phyloP scores from a whole-genome alignment of 2,888 invertebrate genomes.

The Theodoxus fluviatilis region DNA sequence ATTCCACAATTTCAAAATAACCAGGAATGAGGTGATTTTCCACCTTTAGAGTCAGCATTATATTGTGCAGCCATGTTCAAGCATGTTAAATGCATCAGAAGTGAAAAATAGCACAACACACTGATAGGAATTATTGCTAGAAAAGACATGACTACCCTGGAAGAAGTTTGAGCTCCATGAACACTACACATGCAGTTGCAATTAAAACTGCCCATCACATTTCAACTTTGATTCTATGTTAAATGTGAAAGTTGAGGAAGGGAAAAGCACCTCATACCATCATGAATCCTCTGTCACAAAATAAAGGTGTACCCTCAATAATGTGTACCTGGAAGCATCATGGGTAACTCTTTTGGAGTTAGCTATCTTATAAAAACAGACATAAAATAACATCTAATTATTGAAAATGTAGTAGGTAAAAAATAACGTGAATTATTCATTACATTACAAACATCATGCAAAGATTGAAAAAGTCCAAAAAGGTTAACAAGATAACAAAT shows the following conservation, averaged over 20 bases:
- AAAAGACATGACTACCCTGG: too few species aligned
- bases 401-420: conserved; percentile 28
- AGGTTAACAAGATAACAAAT: conserved; percentile 29
- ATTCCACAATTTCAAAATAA: too few species aligned
- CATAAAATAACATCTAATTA: conserved; percentile 27
- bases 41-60: too few species aligned
- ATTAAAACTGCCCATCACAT: too few species aligned
- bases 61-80: too few species aligned
- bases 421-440: conserved; percentile 27
- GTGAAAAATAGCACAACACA: too few species aligned
- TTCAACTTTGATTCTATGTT: too few species aligned
- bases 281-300: conserved; percentile 28
- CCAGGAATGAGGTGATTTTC: too few species aligned
- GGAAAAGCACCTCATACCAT: conserved; percentile 20
- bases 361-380: conserved; percentile 24
- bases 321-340: conserved; percentile 28
- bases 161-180: too few species aligned
- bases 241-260: conserved; percentile 23
- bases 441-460: conserved; percentile 30
- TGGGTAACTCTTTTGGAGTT: conserved; percentile 15
- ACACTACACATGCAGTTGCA: too few species aligned
- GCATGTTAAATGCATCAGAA: too few species aligned
- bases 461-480: conserved; percentile 29
- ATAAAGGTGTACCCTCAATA: conserved; percentile 26
- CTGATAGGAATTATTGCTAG: too few species aligned